A percentile compares a stretch with the other conserved stretches of the same genome.
Conservation (phyloP, 2,888 invertebrate species). For the Gastrophysa polygoni region DNA sequence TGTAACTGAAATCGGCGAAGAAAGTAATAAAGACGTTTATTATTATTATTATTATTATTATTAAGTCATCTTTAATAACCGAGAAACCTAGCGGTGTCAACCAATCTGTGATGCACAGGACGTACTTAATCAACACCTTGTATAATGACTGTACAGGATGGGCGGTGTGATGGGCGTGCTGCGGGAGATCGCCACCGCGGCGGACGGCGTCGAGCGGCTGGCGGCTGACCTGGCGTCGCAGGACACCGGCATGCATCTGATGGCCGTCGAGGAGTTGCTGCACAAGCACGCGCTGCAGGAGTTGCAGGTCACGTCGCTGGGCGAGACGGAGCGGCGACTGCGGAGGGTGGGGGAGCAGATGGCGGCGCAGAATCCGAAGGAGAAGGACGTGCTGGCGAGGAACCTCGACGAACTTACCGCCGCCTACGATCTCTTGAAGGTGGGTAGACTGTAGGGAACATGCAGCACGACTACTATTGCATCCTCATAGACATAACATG, state of each 20-base stretch:
- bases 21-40: too few species aligned
- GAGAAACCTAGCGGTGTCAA: too few species aligned
- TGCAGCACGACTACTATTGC: too few species aligned
- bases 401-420: slow-evolving; percentile 77
- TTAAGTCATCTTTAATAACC: too few species aligned
- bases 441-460: slow-evolving; percentile 50
- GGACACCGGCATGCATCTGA: slow-evolving; percentile 91
- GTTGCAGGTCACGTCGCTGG: slow-evolving; percentile 85
- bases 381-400: slow-evolving; percentile 68
- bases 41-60: too few species aligned
- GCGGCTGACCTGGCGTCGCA: slow-evolving; percentile 76
- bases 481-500: too few species aligned
- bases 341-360: slow-evolving; percentile 66
- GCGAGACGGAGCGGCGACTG: slow-evolving; percentile 80
- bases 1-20: too few species aligned
- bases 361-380: slow-evolving; percentile 60
- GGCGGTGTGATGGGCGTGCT: slow-evolving; percentile 87
- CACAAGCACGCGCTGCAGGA: slow-evolving; percentile 95
- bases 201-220: slow-evolving; percentile 81
- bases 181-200: slow-evolving; percentile 89
- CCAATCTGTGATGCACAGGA: too few species aligned
- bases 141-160: slow-evolving; percentile 77
- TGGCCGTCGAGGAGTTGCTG: slow-evolving; percentile 92
- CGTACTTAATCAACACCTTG: too few species aligned
- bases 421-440: slow-evolving; percentile 70